phyloP scores from a whole-genome alignment of 2,797 vertebrate genomes.

The Coccyzus lansbergi region DNA sequence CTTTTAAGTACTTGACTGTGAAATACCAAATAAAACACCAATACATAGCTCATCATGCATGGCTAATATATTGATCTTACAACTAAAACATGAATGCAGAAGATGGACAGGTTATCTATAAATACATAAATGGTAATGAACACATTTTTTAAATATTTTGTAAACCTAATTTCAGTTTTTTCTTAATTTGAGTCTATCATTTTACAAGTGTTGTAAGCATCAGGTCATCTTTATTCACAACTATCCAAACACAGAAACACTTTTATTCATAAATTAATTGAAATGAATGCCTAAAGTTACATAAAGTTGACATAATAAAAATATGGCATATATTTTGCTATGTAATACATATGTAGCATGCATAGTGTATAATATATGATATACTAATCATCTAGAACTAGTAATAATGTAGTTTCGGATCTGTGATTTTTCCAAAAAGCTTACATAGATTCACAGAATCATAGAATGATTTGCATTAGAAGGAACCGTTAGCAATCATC shows the following conservation, averaged over 20 bases:
- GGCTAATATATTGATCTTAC: not conserved
- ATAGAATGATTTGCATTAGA: too few species aligned
- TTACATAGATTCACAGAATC: too few species aligned
- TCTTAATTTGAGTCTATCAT: not conserved
- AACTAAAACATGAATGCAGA: not conserved
- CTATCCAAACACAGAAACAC: not conserved
- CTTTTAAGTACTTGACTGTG: not conserved
- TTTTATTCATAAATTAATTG: not conserved
- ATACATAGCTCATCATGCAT: not conserved
- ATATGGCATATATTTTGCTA: not conserved
- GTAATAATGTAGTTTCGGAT: not conserved
- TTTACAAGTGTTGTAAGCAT: not conserved
- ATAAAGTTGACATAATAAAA: too few species aligned
- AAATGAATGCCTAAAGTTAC: not conserved
- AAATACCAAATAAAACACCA: not conserved
- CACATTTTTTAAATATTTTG: not conserved
- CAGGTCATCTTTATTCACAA: not conserved
- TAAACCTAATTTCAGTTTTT: not conserved
- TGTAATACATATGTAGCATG: not conserved
- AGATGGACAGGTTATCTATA: not conserved
- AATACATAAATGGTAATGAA: not conserved
- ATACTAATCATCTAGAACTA: not conserved
- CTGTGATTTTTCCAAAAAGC: not conserved
- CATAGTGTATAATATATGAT: not conserved
- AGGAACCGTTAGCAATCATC: too few species aligned